phyloP scores from a whole-genome alignment of 1,140 invertebrate species.

The Chrysoperla carnea region DNA sequence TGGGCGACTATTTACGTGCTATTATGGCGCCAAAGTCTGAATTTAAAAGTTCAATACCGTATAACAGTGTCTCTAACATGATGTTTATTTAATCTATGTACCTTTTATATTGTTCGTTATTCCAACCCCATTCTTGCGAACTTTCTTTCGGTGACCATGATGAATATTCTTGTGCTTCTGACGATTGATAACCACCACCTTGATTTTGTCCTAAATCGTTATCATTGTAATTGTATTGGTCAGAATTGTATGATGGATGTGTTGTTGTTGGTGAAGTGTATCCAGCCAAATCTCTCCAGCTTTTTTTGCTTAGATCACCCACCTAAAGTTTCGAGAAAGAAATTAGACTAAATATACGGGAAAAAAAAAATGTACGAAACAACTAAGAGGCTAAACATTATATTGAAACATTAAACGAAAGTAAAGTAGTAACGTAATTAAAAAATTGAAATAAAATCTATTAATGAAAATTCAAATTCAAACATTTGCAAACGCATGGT shows the following conservation, averaged over 20 bases:
- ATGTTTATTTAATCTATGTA: conserved; percentile 7
- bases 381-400: conserved; percentile 3
- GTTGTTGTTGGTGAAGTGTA: conserved; percentile 22
- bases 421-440: conserved; percentile 3
- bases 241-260: conserved; percentile 20
- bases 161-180: conserved; percentile 17
- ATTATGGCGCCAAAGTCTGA: too few relatives aligned
- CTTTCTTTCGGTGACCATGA: conserved; percentile 4
- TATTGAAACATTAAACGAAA: neutral
- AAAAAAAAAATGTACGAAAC: neutral
- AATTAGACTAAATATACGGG: conserved; percentile 3
- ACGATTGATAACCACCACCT: conserved; percentile 30
- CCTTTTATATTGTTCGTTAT: conserved; percentile 19
- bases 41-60: too few relatives aligned
- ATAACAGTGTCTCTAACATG: too few relatives aligned
- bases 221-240: conserved; percentile 26
- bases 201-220: conserved; percentile 16
- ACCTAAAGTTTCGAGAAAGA: conserved; percentile 27
- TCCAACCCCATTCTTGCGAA: conserved; percentile 19
- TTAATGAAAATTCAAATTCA: neutral
- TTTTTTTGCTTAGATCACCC: conserved; percentile 45
- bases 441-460: neutral
- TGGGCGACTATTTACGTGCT: too few relatives aligned
- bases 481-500: too few relatives aligned
- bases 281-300: conserved; percentile 46